These are phyloP conservation scores for Conus canariensis DNA, from an alignment of 2,888 invertebrate species.

Conservation along the genomic window DNA sequence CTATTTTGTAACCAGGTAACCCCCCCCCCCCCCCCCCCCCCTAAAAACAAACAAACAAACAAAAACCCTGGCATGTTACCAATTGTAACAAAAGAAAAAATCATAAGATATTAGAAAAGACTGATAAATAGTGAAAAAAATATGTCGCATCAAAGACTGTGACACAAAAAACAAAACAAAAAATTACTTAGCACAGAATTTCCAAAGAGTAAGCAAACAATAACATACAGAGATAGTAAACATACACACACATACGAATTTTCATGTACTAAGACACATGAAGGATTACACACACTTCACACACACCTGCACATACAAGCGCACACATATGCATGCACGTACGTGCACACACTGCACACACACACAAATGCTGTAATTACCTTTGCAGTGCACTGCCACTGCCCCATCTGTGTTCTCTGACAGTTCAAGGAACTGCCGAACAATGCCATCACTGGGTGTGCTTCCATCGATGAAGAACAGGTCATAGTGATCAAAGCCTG, in stretches of 20 bases:
- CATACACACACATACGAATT: too few species aligned
- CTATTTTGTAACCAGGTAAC: too few species aligned
- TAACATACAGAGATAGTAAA: too few species aligned
- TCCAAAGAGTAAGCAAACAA: too few species aligned
- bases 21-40: too few species aligned
- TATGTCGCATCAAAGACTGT: too few species aligned
- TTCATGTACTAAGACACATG: too few species aligned
- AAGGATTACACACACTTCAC: background rate
- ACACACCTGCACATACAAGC: background rate
- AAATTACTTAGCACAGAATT: background rate
- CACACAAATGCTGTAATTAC: slow-evolving; percentile 55
- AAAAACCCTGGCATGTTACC: too few species aligned
- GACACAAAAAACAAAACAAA: background rate
- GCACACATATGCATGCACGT: background rate
- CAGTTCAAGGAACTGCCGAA: slow-evolving; percentile 91
- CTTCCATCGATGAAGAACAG: slow-evolving; percentile 98
- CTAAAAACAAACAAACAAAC: too few species aligned
- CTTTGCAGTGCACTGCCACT: slow-evolving; percentile 95
- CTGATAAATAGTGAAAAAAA: too few species aligned
- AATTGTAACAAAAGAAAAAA: too few species aligned
- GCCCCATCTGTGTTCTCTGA: slow-evolving; percentile 93
- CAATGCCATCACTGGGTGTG: slow-evolving; percentile 92
- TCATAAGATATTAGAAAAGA: too few species aligned
- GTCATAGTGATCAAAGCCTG: slow-evolving; percentile 96
- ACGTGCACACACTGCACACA: background rate